Conservation (phyloP, 2,888 invertebrate genomes). For the Epiperipatus broadwayi region DNA sequence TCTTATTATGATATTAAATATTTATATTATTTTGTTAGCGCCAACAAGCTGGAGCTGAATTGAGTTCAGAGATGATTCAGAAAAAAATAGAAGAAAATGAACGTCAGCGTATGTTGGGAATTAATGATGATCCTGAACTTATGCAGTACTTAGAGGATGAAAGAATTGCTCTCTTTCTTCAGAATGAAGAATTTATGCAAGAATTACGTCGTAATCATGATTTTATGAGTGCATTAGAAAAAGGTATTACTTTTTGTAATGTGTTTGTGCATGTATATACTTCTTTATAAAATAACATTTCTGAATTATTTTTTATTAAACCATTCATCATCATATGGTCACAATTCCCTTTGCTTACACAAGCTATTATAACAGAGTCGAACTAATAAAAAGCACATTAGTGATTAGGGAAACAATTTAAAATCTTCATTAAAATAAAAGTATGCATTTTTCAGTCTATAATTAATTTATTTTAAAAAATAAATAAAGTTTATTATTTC, state of each 20-base stretch:
- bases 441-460: too few species aligned
- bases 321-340: too few species aligned
- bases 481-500: too few species aligned
- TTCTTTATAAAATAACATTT: too few species aligned
- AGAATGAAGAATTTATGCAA: conserved; percentile 74
- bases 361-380: too few species aligned
- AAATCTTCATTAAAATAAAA: too few species aligned
- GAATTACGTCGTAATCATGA: conserved; percentile 67
- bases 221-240: conserved; percentile 61
- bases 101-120: conserved; percentile 23
- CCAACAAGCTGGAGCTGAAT: conserved; percentile 17
- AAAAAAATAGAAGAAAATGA: conserved; percentile 32
- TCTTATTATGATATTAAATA: conserved; percentile 13
- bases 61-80: conserved; percentile 25
- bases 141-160: conserved; percentile 57
- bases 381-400: too few species aligned
- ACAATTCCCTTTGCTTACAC: too few species aligned
- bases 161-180: conserved; percentile 60
- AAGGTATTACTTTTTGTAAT: conserved; percentile 40
- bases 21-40: conserved; percentile 12
- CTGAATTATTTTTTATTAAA: too few species aligned
- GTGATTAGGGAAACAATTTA: too few species aligned
- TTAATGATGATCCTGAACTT: conserved; percentile 28
- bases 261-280: background rate
- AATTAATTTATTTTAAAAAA: too few species aligned